Evolutionary conservation across 2,113 vertebrate species (phyloP), one percentile per base, ranked within the genome.

Genomic region (Gallinago jamesoni): DNA sequence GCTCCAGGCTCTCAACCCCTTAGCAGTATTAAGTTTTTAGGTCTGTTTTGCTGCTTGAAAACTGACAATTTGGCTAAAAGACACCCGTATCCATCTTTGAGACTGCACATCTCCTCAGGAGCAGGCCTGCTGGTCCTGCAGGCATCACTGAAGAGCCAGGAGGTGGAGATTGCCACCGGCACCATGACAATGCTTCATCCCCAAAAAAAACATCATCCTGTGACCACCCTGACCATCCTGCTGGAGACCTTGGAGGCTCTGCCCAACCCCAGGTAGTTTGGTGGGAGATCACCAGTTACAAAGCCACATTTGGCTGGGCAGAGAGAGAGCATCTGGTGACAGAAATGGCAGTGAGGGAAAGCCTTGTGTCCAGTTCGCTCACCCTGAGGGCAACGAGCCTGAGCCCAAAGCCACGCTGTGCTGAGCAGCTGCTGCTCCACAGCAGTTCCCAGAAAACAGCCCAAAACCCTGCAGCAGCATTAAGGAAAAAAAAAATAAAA

Each of bases 181-280:
- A 23, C 14, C 5, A 0, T 2, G 9, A 1, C 0, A 28, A 57
- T 0, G 0, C 39, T 47, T 5, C 17, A 4, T 8, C 15, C 52
- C 56, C 62, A 41, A 21, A 33, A 84, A 85, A 39, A 2, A 0
- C 76, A 27, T 63, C 63, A 57, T 41, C 76, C 37, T 22, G 79
- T 2, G 1, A 23, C 1, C 77, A 2, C 67, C 12, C 1, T 1
- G 30, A 20, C n/a, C 73, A 43, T 2, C 25, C 79, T 9, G 21
- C 72, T 21, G 2, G 0, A 41, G 57, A 31, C 24, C 50, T 13
- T 1, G 9, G 4, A n/a, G 48, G 37, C 60, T 48, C 39, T 79
- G 67, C 35, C 56, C 67, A 43, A 7, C 53, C 10, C 25, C 6
- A 0, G 33, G 6, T 7, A 2, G 14, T 17, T 4, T 14, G 45